A percentile compares a stretch with the other conserved stretches of the same genome.
These are phyloP conservation scores for Rotaria magnacalcarata DNA, from an alignment of 2,888 invertebrate species.

Conservation along the genomic window DNA sequence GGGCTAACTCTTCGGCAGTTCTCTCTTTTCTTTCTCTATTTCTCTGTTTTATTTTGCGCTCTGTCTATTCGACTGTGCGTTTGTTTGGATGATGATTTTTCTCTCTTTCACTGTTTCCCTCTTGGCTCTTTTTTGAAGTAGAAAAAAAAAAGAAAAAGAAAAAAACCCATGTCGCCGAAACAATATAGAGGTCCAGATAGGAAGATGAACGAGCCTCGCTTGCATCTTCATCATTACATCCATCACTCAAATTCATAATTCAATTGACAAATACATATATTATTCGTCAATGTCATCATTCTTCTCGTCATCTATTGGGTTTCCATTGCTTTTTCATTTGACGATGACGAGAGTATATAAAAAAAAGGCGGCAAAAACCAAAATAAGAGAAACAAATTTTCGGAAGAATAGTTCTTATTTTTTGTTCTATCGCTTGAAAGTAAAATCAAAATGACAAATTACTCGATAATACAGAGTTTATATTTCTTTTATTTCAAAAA, in stretches of 20 bases:
- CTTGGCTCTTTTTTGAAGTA: background rate
- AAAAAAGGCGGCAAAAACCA: background rate
- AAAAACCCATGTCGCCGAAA: background rate
- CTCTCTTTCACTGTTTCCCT: constrained; percentile 1
- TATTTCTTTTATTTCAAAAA: background rate
- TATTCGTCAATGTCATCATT: constrained; percentile 7
- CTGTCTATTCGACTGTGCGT: background rate
- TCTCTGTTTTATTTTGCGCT: background rate
- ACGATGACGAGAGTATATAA: background rate
- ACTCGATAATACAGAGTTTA: background rate
- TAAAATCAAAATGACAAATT: background rate
- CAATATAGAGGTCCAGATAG: background rate
- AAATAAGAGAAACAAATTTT: background rate
- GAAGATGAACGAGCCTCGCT: background rate
- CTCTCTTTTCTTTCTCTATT: background rate
- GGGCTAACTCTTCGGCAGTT: background rate
- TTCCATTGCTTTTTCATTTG: background rate
- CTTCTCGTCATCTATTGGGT: background rate
- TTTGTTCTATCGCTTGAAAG: background rate
- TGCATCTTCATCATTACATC: constrained; percentile 7
- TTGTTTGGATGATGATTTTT: constrained; percentile 21
- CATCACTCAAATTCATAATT: background rate
- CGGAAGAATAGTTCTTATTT: background rate
- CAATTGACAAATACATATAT: constrained; percentile 26
- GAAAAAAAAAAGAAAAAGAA: background rate